Evolutionary conservation across 2,888 invertebrate species (phyloP).

Genomic region (Hydrotaea cyrtoneurina): DNA sequence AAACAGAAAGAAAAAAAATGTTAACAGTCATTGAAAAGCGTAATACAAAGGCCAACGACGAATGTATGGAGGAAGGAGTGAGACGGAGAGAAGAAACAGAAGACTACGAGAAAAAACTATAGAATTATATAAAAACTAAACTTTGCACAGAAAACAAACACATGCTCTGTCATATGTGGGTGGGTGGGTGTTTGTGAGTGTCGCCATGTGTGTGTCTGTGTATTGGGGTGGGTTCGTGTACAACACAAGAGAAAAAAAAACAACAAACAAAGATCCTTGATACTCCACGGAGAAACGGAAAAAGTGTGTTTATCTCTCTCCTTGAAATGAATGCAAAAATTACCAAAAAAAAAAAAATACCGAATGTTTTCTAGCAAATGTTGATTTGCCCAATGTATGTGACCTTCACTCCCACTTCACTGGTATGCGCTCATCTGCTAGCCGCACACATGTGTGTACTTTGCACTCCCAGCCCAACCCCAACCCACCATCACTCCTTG

Average conservation of each 20-base stretch:
- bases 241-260: no score
- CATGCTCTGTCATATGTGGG: background rate
- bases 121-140: slow-evolving; percentile 17
- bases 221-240: background rate
- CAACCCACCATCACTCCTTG: background rate
- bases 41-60: background rate
- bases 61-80: background rate
- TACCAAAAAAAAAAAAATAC: slow-evolving; percentile 29
- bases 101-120: background rate
- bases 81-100: background rate
- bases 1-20: background rate
- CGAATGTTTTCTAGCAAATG: slow-evolving; percentile 11
- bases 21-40: slow-evolving; percentile 33
- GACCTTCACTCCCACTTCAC: slow-evolving; percentile 12
- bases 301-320: slow-evolving; percentile 36
- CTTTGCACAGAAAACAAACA: background rate
- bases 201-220: background rate
- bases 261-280: slow-evolving; percentile 16
- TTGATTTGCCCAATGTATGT: background rate
- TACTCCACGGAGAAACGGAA: slow-evolving; percentile 18
- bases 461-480: background rate
- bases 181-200: background rate
- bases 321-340: slow-evolving; percentile 17
- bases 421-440: background rate
- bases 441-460: background rate